Conservation (phyloP, 2,113 vertebrate species). For the Sigmodon hispidus region DNA sequence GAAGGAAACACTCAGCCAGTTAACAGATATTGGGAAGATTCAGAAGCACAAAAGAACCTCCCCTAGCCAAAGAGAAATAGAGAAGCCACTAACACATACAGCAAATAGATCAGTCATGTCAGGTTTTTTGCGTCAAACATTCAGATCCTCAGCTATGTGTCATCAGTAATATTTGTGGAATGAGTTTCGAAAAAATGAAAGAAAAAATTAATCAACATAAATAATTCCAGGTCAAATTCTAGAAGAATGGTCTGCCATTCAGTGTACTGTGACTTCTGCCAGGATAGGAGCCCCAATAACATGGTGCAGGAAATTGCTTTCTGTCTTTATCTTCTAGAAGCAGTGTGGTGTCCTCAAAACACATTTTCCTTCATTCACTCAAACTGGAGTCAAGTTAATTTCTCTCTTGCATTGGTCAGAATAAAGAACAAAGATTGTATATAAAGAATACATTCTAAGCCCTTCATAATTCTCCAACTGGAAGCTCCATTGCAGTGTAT, state of each 20-base stretch:
- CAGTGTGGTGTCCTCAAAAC: neutral
- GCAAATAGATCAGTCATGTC: neutral
- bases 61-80: neutral
- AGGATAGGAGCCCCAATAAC: too few relatives aligned
- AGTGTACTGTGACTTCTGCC: neutral
- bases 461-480: neutral
- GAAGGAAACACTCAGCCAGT: neutral
- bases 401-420: neutral
- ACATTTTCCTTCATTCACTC: neutral
- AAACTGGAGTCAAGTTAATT: neutral
- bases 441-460: neutral
- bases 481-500: fast-evolving
- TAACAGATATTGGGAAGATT: neutral
- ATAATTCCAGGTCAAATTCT: neutral
- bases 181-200: neutral
- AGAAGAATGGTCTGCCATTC: neutral
- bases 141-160: neutral
- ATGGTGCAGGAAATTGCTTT: neutral
- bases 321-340: neutral
- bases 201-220: neutral
- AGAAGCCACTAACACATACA: neutral
- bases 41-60: neutral
- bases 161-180: neutral
- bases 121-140: neutral
- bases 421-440: neutral